Base-by-base conservation (phyloP, 1,140 invertebrate genomes). In the Physella acuta region DNA sequence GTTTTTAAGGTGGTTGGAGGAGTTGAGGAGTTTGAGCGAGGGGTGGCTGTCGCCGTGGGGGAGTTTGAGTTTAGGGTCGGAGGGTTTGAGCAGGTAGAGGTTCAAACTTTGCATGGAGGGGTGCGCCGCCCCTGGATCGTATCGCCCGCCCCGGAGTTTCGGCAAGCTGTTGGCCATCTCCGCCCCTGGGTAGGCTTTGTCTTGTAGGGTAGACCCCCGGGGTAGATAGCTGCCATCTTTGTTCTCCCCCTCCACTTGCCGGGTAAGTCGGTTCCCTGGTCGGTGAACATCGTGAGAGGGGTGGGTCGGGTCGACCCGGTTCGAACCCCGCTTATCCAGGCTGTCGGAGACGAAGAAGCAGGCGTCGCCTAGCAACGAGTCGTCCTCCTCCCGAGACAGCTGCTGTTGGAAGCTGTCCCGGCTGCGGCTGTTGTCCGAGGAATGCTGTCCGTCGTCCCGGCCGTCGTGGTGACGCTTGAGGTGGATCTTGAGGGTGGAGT, bases 401-500 rank as follows among this genome's bases (percentile, higher is more conserved):
- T 31, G 4, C 2, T 14, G 1, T 24, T 37, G 59, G 33, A 4
- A 58, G 24, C 1, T 36, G 8, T 39, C 59, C 44, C 30, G 30
- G 14, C 17, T 2, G 1, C 49, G 28, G 49, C 49, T 53, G 31
- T 5, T 3, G 2, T 49, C 39, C 1, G 30, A 52, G 24, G 31
- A 20, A 31, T 24, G 16, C 28, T 65, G 62, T n/a, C n/a, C n/a
- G n/a, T n/a, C n/a, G n/a, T n/a, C n/a, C 8, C 8, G 8, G 11
- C 52, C 34, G 16, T 66, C 64, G 34, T 66, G 64, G 39, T 66
- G 64, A 5, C 64, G 52, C 24, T 66, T 66, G 17, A 66, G n/a
- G 24, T 66, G 64, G 33, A 85, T 82, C 59, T 84, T 84, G 5
- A 85, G 75, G 1, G 84, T 85, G 60, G 82, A 83, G 70, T 84